phyloP scores from a whole-genome alignment of 2,113 vertebrate species.

The Oreocharis arfaki region DNA sequence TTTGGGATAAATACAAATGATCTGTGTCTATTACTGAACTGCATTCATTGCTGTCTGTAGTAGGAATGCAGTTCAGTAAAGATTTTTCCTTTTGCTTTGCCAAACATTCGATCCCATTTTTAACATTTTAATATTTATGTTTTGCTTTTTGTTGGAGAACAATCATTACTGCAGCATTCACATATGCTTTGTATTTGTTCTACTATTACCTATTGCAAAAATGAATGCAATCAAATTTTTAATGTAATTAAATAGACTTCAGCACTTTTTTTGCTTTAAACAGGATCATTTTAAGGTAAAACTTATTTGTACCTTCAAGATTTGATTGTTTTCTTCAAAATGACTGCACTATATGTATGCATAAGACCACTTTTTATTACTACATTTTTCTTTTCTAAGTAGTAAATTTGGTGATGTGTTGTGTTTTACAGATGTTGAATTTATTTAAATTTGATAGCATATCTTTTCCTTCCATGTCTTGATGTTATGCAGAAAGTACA shows the following conservation, averaged over 20 bases:
- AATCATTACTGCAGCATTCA: constrained; percentile 55
- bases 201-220: constrained; percentile 63
- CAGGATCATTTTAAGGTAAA: constrained; percentile 71
- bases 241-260: constrained; percentile 71
- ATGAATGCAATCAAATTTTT: constrained; percentile 73
- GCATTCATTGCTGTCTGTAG: constrained; percentile 36
- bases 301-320: constrained; percentile 67
- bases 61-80: constrained; percentile 30
- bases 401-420: constrained; percentile 71
- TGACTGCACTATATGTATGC: constrained; percentile 78
- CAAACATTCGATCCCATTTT: constrained; percentile 21
- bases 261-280: constrained; percentile 80
- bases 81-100: constrained; percentile 27
- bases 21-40: constrained; percentile 46
- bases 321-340: constrained; percentile 69
- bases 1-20: constrained; percentile 57
- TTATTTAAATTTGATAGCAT: constrained; percentile 71
- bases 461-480: constrained; percentile 96
- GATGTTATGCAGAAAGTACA: constrained; percentile 98
- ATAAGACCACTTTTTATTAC: constrained; percentile 74
- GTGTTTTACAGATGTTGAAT: constrained; percentile 72
- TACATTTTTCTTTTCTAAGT: constrained; percentile 64
- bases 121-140: constrained; percentile 25
- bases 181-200: constrained; percentile 58
- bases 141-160: constrained; percentile 55